Percentiles rank a stretch among this genome's conserved stretches.
Evolutionary conservation across 2,113 vertebrate species (phyloP).

Genomic region (Oncorhynchus keta): DNA sequence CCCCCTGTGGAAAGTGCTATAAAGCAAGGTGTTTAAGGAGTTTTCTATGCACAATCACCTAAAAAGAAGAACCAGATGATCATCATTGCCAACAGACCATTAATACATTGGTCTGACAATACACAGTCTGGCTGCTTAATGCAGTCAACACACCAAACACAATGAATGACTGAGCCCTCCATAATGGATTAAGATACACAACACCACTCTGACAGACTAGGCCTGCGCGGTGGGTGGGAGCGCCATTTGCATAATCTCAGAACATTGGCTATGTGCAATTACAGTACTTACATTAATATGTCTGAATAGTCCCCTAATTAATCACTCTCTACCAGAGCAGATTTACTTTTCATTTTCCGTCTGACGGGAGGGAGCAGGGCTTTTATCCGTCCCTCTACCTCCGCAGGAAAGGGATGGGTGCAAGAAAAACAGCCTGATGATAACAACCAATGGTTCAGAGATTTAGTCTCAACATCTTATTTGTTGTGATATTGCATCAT

Average conservation of each 20-base stretch:
- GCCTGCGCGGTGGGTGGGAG: background rate
- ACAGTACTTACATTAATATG: conserved; percentile 6
- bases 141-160: background rate
- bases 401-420: background rate
- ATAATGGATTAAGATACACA: background rate
- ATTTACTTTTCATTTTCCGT: background rate
- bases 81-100: background rate
- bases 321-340: background rate
- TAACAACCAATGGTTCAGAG: background rate
- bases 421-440: background rate
- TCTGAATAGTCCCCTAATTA: conserved; percentile 4
- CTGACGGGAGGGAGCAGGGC: background rate
- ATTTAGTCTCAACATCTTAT: background rate
- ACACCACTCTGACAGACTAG: background rate
- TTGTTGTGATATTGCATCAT: background rate
- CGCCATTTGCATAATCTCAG: background rate
- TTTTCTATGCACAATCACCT: background rate
- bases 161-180: background rate
- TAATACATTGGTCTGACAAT: background rate
- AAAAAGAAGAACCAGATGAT: background rate
- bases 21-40: background rate
- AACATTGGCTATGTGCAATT: conserved; percentile 5
- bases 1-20: background rate
- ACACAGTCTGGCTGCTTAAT: background rate
- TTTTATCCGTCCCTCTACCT: background rate